phyloP scores from a whole-genome alignment of 2,797 vertebrate genomes.

The Schizopygopsis malacanthus region DNA sequence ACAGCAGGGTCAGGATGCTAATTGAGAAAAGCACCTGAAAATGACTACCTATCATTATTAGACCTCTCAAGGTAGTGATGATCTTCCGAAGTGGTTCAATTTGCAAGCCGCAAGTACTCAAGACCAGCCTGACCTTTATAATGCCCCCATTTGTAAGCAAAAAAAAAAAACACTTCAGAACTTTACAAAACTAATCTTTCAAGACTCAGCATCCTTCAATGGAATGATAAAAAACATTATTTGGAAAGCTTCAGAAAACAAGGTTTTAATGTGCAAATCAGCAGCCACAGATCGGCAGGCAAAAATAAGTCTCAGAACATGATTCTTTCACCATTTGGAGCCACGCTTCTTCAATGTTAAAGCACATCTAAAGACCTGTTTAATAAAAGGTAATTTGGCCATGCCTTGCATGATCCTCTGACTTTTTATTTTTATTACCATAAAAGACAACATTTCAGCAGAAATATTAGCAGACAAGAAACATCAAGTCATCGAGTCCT shows the following conservation, averaged over 20 bases:
- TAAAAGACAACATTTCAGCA: not conserved
- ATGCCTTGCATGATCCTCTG: not conserved
- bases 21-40: slow-evolving; percentile 64
- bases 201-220: not conserved
- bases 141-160: not conserved
- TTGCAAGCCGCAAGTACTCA: slow-evolving; percentile 33
- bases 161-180: not conserved
- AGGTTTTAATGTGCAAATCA: not conserved
- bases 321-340: not conserved
- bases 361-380: not conserved
- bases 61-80: slow-evolving; percentile 14
- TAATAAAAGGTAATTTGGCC: not conserved
- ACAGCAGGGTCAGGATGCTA: slow-evolving; percentile 52
- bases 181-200: slow-evolving; percentile 7
- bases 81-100: slow-evolving; percentile 31
- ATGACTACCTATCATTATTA: slow-evolving; percentile 61
- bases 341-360: not conserved
- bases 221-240: not conserved
- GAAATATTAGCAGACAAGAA: not conserved
- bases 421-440: not conserved
- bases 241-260: not conserved
- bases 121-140: slow-evolving; percentile 36
- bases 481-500: not conserved
- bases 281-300: not conserved
- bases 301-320: not conserved